Evolutionary conservation across 2,888 invertebrate genomes (phyloP), one percentile per base, ranked within the genome.

Genomic region (Galerucella calmariensis): DNA sequence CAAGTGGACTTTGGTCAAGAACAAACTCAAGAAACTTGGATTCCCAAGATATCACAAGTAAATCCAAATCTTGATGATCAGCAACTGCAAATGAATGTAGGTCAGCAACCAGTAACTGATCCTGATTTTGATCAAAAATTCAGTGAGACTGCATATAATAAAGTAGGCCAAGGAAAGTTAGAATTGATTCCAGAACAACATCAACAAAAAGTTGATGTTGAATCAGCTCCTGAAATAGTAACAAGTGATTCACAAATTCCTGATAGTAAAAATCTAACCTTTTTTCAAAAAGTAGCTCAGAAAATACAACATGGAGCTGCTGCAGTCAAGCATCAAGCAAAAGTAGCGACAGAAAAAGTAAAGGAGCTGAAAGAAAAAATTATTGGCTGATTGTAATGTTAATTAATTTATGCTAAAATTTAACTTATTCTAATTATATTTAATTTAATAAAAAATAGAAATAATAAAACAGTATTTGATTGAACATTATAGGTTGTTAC

Each of bases 271-370:
- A 41, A 75, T 41, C 41, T 78, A 51, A 56, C 78, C 14, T 90
- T 92, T 83, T 92, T 92, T 92, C 86, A 86, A 75, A 88, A 87
- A 82, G 81, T 92, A 74, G 89, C 90, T 71, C 87, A 86, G 78
- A 91, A 90, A 86, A 86, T 92, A 59, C 87, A 86, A 62, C 88
- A 75, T 79, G 89, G 90, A 10, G 90, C 90, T 81, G 87, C 89
- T 79, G 51, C 66, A 79, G 58, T 80, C 81, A 74, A 78, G 81
- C 67, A 76, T 77, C 67, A 79, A 58, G 72, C 72, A 10, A 75
- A 61, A 68, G 56, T 72, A 67, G 53, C 66, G 11, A 69, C 73
- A 65, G 24, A 67, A 41, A 58, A 44, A 16, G 67, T 63, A 20
- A 51, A n/a, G 16, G 53, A 69, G 12, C 56, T 67, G 44, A 73